Evolutionary conservation across 2,888 invertebrate species (phyloP), one percentile per base, ranked within the genome.

Genomic region (Apotomis capreana): DNA sequence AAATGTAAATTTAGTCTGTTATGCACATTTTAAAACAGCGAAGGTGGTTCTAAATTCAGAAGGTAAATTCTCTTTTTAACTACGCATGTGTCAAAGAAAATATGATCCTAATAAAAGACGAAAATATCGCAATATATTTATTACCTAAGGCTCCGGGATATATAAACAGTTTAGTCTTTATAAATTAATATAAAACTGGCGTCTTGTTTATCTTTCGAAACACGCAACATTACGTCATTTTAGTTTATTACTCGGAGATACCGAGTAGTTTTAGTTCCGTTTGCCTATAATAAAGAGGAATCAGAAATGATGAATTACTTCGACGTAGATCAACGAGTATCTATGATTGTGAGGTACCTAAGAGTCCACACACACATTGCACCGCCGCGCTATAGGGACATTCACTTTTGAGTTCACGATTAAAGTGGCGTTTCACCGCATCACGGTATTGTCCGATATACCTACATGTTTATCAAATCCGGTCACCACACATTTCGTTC

Each of bases 1-100:
- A 12, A 26, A 60, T 59, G 36, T 46, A 55, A 60, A 36, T 58
- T 26, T n/a, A 65, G 9, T 65, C 10, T 57, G 65, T 36, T 65
- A 57, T 68, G 68, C 68, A 55, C 46, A 36, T 68, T 68, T 61
- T 8, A 26, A n/a, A n/a, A 36, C 58, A 12, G 55, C 68, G 71
- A 68, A 68, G 67, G 67, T 36, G 71, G 70, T 37, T 67, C 71
- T 68, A 71, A 62, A 62, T 44, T 44, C 57, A 57, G 61, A 65
- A 65, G 51, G 37, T 46, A 52, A 51, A 58, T 65, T 61, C 12
- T 12, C 12, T 69, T 63, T 70, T 26, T 52, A 36, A 61, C 44
- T 61, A 40, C 36, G 62, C 51, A 44, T 55, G 61, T 68, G 62
- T 68, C 61, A 62, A 51, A 44, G 15, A 57, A 70, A 71, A 59